phyloP scores from a whole-genome alignment of 2,113 vertebrate species.

The Amphilophus citrinellus region DNA sequence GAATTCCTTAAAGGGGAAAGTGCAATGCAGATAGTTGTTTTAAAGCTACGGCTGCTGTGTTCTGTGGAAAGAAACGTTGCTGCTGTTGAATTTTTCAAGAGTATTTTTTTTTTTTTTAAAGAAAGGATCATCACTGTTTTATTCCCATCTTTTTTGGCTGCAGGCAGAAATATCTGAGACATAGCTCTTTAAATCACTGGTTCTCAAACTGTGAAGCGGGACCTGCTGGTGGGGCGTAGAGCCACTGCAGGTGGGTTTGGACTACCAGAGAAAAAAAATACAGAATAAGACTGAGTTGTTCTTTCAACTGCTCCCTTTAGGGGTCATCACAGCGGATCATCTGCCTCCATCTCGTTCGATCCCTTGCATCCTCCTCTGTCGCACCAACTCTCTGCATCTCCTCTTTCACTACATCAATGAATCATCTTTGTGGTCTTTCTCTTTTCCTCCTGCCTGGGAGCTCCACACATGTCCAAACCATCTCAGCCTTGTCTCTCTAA shows the following conservation, averaged over 20 bases:
- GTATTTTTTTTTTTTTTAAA: neutral
- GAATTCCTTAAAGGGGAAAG: neutral
- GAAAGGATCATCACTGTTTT: neutral
- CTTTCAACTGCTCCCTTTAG: too few relatives aligned
- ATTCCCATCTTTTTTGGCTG: slow-evolving; percentile 7
- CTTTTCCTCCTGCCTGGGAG: too few relatives aligned
- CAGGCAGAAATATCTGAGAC: slow-evolving; percentile 4
- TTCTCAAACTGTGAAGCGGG: neutral
- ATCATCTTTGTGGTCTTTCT: too few relatives aligned
- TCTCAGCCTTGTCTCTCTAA: too few relatives aligned
- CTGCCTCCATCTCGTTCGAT: too few relatives aligned
- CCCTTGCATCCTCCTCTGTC: too few relatives aligned
- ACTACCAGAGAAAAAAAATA: neutral
- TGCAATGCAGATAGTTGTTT: neutral
- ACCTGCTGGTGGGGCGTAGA: neutral
- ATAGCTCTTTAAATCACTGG: neutral
- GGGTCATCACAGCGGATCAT: too few relatives aligned
- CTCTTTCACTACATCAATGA: too few relatives aligned
- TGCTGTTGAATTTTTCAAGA: slow-evolving; percentile 6
- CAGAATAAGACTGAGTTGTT: neutral
- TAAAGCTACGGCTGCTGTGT: neutral
- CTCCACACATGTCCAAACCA: too few relatives aligned
- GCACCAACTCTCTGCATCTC: too few relatives aligned
- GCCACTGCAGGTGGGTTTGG: neutral
- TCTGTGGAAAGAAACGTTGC: neutral